These are phyloP conservation scores for Danionella cerebrum DNA, from an alignment of 2,113 vertebrate genomes.

Conservation along the genomic window DNA sequence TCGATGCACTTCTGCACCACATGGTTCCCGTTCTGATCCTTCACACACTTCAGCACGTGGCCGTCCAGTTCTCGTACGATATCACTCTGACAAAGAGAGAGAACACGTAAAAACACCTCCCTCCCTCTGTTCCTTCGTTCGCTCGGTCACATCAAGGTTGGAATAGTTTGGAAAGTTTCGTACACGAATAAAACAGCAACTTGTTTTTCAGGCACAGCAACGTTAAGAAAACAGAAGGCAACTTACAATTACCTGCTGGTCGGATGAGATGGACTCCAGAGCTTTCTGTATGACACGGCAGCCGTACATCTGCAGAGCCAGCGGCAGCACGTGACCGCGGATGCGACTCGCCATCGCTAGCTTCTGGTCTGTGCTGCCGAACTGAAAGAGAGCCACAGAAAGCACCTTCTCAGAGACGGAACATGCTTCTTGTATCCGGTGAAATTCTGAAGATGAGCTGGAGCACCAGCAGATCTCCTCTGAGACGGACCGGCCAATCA, in stretches of 20 bases:
- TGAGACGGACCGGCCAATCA: too few relatives aligned
- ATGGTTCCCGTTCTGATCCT: conserved; percentile 98
- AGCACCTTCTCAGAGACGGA: neutral
- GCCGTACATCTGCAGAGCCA: conserved; percentile 98
- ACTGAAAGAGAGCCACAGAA: conserved; percentile 61
- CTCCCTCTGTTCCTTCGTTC: neutral
- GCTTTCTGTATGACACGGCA: conserved; percentile 98
- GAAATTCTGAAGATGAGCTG: too few relatives aligned
- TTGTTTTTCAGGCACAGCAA: too few relatives aligned
- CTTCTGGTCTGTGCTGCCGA: conserved; percentile 97
- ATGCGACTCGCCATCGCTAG: conserved; percentile 92
- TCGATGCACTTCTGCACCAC: conserved; percentile 99
- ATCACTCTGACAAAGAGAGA: conserved; percentile 72
- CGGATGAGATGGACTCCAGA: conserved; percentile 96
- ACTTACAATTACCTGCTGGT: conserved; percentile 99
- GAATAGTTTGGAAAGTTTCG: too few relatives aligned
- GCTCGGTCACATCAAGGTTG: too few relatives aligned
- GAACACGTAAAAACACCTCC: neutral
- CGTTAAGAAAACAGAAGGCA: conserved; percentile 7
- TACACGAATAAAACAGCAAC: too few relatives aligned
- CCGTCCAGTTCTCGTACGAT: conserved; percentile 97
- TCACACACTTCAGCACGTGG: conserved; percentile 95
- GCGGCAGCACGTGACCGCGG: conserved; percentile 89
- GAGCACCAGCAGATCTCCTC: too few relatives aligned
- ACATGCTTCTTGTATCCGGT: too few relatives aligned